A percentile compares a stretch with the other conserved stretches of the same genome.
Conservation (phyloP, 2,113 vertebrate genomes). For the Ceuthmochares aereus region DNA sequence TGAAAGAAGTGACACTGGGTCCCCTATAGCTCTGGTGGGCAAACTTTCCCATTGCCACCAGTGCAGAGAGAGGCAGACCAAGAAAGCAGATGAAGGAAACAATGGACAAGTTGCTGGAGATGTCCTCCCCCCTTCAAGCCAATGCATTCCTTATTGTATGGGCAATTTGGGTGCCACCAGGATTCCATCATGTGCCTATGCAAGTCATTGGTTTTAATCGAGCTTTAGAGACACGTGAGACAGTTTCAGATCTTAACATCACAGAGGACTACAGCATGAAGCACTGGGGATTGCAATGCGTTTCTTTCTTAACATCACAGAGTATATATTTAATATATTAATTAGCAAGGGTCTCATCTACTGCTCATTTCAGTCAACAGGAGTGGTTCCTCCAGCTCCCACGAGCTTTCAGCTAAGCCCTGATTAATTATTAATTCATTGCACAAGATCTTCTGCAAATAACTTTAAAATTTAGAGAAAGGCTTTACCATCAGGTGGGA, state of each 20-base stretch:
- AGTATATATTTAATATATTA: neutral
- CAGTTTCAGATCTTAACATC: neutral
- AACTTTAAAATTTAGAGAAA: neutral
- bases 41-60: neutral
- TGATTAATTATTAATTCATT: neutral
- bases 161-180: accelerated
- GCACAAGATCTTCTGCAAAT: neutral
- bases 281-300: neutral
- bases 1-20: neutral
- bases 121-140: accelerated
- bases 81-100: accelerated
- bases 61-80: neutral
- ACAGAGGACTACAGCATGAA: accelerated
- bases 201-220: neutral
- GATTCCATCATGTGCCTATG: accelerated
- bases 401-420: neutral
- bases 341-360: neutral
- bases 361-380: neutral
- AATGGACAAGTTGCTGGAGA: neutral
- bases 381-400: neutral
- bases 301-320: neutral
- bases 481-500: neutral
- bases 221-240: neutral
- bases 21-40: neutral
- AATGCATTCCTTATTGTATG: accelerated